Evolutionary conservation across 2,888 invertebrate species (phyloP), one percentile per base, ranked within the genome.

Genomic region (Colostygia pectinataria): DNA sequence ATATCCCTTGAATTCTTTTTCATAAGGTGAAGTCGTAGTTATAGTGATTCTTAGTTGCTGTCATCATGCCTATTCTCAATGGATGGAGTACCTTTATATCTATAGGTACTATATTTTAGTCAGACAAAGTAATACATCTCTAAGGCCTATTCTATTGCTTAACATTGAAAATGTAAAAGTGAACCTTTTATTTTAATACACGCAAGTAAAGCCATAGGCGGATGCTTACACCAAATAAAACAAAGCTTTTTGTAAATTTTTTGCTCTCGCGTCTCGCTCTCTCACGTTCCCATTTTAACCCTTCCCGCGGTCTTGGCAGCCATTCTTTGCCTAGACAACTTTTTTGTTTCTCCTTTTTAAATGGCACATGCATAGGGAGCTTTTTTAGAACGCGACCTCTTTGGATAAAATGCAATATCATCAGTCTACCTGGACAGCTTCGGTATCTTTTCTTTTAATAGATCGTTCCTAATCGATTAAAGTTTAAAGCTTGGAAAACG

Each of bases 361-460:
- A 90, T 90, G 88, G 90, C 90, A 88, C 87, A 89, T 89, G 87
- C 82, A 87, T 82, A 80, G 77, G 77, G 72, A 69, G 64, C 50
- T 77, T 80, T 86, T 87, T 86, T 85, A 76, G 63, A 57, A 71
- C 59, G 74, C 72, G 73, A 75, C 51, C 72, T 71, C 59, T 68
- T 80, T 70, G 71, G 74, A 77, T 83, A 87, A 87, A 88, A 88
- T 68, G 87, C 89, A 86, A 79, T 83, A 84, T 90, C 90, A 88
- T 83, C 81, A 78, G 71, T 59, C 76, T 89, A 89, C 88, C 89
- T 89, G 88, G 74, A 71, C 71, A 64, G 71, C 69, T 74, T 71
- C 68, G 66, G 57, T 74, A 68, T 65, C 73, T 77, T 33, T 83
- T 77, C 73, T 80, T 80, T 82, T 85, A 86, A 86, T 84, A 81